Conservation (phyloP, 2,113 vertebrate genomes). For the Phalacrocorax pelagicus region DNA sequence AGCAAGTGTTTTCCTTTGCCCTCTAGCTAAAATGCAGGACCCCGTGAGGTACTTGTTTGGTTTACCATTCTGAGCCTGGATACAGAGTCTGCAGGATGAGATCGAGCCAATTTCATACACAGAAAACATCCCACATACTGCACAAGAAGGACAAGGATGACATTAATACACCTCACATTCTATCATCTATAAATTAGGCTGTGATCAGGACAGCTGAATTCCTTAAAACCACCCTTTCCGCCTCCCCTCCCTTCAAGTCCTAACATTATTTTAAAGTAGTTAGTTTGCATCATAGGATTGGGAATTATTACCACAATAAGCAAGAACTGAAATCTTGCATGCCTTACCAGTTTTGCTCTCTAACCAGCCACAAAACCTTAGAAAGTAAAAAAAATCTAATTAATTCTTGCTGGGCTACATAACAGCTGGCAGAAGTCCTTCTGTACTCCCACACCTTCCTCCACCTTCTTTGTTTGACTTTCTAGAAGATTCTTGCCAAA, state of each 20-base stretch:
- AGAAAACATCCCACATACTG: neutral
- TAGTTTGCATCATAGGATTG: neutral
- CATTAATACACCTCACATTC: neutral
- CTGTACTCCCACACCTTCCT: neutral
- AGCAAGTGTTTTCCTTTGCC: neutral
- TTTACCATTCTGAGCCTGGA: neutral
- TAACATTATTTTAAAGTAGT: neutral
- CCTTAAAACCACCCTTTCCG: neutral
- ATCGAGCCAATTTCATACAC: neutral
- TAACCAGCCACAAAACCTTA: neutral
- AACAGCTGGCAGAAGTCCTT: neutral
- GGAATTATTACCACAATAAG: neutral
- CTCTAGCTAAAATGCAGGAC: neutral
- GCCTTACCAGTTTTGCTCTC: neutral
- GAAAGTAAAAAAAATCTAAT: neutral
- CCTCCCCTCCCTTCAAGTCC: rapidly evolving
- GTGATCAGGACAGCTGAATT: neutral
- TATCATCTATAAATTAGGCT: neutral
- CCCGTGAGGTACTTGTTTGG: neutral
- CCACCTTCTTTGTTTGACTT: neutral
- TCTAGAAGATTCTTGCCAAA: neutral
- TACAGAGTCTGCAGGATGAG: neutral
- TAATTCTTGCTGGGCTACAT: neutral
- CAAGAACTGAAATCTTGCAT: neutral
- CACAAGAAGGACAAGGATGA: neutral